Evolutionary conservation across 2,888 invertebrate species (phyloP).

Genomic region (Drosophila antonietae): DNA sequence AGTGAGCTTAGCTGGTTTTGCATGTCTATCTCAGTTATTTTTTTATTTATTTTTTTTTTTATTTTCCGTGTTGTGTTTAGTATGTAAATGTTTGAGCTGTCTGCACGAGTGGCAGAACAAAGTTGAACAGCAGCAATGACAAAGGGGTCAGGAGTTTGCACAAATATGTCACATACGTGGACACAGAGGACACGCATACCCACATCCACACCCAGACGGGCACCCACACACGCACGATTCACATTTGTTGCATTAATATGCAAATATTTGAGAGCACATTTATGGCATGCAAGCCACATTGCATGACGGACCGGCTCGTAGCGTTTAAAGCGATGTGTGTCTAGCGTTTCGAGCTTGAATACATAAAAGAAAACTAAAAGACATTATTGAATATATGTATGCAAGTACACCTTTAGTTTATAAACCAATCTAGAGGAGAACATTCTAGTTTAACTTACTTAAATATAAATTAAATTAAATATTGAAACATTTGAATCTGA

Average conservation of each 20-base stretch:
- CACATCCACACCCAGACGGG: background rate
- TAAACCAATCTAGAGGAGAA: background rate
- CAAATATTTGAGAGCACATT: constrained; percentile 68
- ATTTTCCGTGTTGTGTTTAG: constrained; percentile 36
- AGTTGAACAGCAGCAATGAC: constrained; percentile 47
- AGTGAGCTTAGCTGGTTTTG: constrained; percentile 25
- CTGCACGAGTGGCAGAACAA: constrained; percentile 67
- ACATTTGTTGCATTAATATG: constrained; percentile 69
- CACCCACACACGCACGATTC: constrained; percentile 11
- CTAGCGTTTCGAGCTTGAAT: background rate
- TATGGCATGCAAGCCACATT: constrained; percentile 38
- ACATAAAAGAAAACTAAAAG: background rate
- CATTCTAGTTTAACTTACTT: background rate
- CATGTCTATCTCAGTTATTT: constrained; percentile 17
- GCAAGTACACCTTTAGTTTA: background rate
- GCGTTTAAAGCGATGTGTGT: constrained; percentile 6
- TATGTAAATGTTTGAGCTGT: constrained; percentile 75
- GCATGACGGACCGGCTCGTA: constrained; percentile 6
- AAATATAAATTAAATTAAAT: constrained; percentile 4
- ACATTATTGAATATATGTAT: background rate
- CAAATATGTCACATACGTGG: constrained; percentile 45
- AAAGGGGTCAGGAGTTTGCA: constrained; percentile 61
- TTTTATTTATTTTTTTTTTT: constrained; percentile 5
- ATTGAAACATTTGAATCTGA: background rate
- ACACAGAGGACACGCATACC: constrained; percentile 22